Base-by-base conservation (phyloP, 1,140 invertebrate species). In the Pseudomyrmex gracilis region DNA sequence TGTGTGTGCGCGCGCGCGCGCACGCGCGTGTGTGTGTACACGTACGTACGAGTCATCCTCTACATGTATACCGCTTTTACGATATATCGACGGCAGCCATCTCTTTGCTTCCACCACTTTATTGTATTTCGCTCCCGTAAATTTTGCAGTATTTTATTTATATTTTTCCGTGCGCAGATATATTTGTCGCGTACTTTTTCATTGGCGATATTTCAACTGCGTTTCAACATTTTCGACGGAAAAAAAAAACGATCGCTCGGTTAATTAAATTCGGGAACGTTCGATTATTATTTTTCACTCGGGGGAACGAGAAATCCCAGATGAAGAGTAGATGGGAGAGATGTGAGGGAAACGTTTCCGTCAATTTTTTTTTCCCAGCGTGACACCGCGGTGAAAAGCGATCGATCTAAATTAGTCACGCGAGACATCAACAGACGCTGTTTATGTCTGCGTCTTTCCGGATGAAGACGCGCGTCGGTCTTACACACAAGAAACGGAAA, bases 361-460 rank as follows among this genome's bases (percentile, higher is more conserved):
- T 53, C 66, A 49, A 20, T 58, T 80, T 71, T 58, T n/a, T n/a
- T n/a, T n/a, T n/a, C n/a, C 53, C 66, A 53, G 12, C 20, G 20
- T 70, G 34, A 77, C 49, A 68, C 4, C 34, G 34, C 34, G 34
- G 22, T 71, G 57, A 57, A 70, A 58, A 24, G 53, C 67, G 67
- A 58, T 80, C 53, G 34, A 71, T 80, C 43, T 20, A 22, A 47
- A 70, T 70, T 47, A 58, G 15, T 24, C 51, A 34, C 22, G 64
- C 76, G 66, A 80, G 76, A 80, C 76, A 47, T 80, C 76, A 80
- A 80, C 76, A 71, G 5, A 10, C 76, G 45, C 7, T 80, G 76
- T 80, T 80, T 80, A 80, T 60, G 55, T 80, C 66, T 80, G 45
- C 43, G 34, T 34, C n/a, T n/a, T 34, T 47, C 20, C 24, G 71